phyloP scores from a whole-genome alignment of 2,113 vertebrate genomes.

The Xenotilapia flavipinnis region DNA sequence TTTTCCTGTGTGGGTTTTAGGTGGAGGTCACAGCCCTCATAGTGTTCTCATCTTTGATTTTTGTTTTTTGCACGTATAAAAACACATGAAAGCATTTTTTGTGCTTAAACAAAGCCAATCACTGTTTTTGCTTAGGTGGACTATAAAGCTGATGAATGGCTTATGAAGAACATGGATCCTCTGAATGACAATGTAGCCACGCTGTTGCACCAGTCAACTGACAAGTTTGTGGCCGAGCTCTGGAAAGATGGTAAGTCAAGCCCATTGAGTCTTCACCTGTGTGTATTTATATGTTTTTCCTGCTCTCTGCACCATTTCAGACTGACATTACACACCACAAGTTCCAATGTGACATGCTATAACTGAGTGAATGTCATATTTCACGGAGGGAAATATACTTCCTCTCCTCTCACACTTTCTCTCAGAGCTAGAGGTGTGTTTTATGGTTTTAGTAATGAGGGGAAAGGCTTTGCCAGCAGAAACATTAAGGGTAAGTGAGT shows the following conservation, averaged over 20 bases:
- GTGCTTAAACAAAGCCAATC: background rate
- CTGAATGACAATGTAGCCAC: conserved; percentile 97
- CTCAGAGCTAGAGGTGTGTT: background rate
- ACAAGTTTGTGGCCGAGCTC: conserved; percentile 95
- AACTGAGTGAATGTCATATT: background rate
- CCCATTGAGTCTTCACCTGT: background rate
- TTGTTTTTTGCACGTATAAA: background rate
- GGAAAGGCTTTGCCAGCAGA: background rate
- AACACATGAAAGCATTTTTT: background rate
- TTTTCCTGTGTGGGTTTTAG: background rate
- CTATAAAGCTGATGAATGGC: conserved; percentile 97
- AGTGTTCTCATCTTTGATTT: background rate
- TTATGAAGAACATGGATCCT: conserved; percentile 99
- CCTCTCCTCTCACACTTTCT: background rate
- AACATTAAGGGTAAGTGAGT: background rate
- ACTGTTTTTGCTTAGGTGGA: conserved; percentile 78
- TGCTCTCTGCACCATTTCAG: background rate
- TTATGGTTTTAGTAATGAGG: background rate
- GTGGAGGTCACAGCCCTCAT: fast-evolving
- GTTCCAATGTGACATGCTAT: background rate
- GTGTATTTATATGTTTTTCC: background rate
- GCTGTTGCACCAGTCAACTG: conserved; percentile 90
- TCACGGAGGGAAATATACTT: background rate
- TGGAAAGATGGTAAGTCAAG: conserved; percentile 94
- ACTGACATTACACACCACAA: background rate